A percentile compares a stretch with the other conserved stretches of the same genome.
These are phyloP conservation scores for Phyllotis vaccarum DNA, from an alignment of 2,797 vertebrate genomes.

Conservation along the genomic window DNA sequence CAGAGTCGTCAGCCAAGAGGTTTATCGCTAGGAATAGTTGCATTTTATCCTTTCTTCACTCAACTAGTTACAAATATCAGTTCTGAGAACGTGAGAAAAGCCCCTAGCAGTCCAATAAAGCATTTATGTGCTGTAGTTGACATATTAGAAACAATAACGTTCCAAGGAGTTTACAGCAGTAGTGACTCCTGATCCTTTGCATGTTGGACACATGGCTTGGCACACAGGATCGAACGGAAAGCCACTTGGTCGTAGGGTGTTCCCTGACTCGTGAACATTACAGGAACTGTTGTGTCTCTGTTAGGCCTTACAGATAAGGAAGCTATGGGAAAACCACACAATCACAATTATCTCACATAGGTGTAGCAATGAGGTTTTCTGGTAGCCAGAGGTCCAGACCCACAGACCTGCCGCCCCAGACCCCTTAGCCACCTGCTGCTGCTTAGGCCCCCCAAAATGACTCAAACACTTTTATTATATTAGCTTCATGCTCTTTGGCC, in stretches of 20 bases:
- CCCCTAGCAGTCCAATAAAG: background rate
- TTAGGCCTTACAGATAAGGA: background rate
- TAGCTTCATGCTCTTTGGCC: no score
- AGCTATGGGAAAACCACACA: background rate
- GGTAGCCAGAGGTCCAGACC: no score
- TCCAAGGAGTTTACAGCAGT: background rate
- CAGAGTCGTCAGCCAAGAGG: background rate
- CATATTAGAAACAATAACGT: background rate
- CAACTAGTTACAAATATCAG: background rate
- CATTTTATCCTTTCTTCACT: background rate
- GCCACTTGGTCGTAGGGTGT: background rate
- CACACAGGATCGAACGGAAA: background rate
- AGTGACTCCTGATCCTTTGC: background rate
- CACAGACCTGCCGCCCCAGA: no score
- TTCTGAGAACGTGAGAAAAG: background rate
- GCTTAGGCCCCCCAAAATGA: no score
- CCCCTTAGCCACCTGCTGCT: no score
- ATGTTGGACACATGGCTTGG: accelerated
- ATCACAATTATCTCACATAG: background rate
- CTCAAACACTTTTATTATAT: no score
- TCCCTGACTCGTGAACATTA: no score
- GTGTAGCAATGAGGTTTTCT: no score
- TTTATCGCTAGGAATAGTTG: background rate
- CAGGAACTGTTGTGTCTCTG: background rate
- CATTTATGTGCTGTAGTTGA: background rate